These are phyloP conservation scores for Anseranas semipalmata DNA, from an alignment of 2,113 vertebrate genomes.

Conservation along the genomic window DNA sequence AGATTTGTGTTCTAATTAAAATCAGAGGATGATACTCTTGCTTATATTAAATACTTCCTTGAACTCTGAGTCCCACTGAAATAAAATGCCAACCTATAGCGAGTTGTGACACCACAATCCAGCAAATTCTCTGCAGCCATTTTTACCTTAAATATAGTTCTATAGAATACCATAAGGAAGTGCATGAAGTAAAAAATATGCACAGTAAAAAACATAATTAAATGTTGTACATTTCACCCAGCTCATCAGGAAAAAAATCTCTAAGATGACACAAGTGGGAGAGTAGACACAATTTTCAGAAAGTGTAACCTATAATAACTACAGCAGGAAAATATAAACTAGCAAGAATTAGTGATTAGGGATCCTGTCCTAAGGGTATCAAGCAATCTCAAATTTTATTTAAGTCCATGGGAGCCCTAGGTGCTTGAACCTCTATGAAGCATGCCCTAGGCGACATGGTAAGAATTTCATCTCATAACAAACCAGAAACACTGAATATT, in stretches of 20 bases:
- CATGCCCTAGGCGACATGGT: background rate
- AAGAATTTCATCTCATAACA: constrained; percentile 11
- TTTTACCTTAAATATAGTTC: constrained; percentile 31
- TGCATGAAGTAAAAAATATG: background rate
- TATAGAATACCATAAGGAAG: background rate
- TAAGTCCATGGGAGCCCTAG: background rate
- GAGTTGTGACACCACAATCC: background rate
- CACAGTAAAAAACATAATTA: background rate
- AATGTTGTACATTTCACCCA: background rate
- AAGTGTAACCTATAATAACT: background rate
- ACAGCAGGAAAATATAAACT: background rate
- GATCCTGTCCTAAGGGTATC: background rate
- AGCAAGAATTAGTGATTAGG: constrained; percentile 2
- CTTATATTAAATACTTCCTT: background rate
- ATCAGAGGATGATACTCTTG: background rate
- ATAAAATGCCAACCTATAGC: background rate
- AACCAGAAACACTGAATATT: constrained; percentile 3
- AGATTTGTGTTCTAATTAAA: background rate
- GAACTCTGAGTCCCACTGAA: background rate
- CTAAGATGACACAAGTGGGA: background rate
- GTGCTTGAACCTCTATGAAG: background rate
- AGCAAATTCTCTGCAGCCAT: background rate
- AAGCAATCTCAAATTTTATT: constrained; percentile 3
- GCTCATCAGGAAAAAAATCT: background rate
- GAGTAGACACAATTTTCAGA: background rate